Base-by-base conservation (phyloP, 2,888 invertebrate genomes). In the Pollenia angustigena region DNA sequence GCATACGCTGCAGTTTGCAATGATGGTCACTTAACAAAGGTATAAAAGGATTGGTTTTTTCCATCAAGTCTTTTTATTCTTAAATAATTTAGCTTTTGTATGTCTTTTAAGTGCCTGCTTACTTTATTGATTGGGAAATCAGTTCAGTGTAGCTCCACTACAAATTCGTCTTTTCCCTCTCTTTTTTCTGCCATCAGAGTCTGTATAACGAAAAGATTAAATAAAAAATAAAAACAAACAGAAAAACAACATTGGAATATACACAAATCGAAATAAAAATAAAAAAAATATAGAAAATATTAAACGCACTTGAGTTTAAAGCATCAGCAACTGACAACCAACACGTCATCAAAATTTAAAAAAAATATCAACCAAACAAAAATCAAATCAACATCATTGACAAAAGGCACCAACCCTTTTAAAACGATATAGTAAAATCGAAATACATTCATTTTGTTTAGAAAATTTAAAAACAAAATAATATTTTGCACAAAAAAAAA, bases 311-410 rank as follows among this genome's bases (percentile, higher is more conserved):
- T 69, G 52, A 69, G 82, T 82, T 68, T 76, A 46, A 69, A 69
- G 40, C 60, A 82, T 82, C 75, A 75, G 52, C 50, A 68, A 44
- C n/a, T 66, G 58, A 66, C 74, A 81, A 69, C 62, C 2, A 75
- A 69, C 75, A 69, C 75, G 75, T 75, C 82, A 82, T 82, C 82
- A 76, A 76, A 46, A 64, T 64, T 44, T 64, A 44, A 64, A 64
- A 44, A 64, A 64, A 64, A 18, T 44, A 44, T 42, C 66, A 50
- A 58, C 14, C 66, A 66, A 32, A 42, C 62, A 46, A n/a, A 78
- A 74, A 56, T 8, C 74, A 74, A 60, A 58, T 60, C 12, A 18
- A 50, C 40, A 42, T 52, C 69, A 40, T 40, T 16, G n/a, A 48
- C 40, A 69, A 3, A 40, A 14, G 42, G n/a, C 44, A 44, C 62